Evolutionary conservation across 1,140 invertebrate species (phyloP), one percentile per base, ranked within the genome.

Genomic region (Ylistrum balloti): DNA sequence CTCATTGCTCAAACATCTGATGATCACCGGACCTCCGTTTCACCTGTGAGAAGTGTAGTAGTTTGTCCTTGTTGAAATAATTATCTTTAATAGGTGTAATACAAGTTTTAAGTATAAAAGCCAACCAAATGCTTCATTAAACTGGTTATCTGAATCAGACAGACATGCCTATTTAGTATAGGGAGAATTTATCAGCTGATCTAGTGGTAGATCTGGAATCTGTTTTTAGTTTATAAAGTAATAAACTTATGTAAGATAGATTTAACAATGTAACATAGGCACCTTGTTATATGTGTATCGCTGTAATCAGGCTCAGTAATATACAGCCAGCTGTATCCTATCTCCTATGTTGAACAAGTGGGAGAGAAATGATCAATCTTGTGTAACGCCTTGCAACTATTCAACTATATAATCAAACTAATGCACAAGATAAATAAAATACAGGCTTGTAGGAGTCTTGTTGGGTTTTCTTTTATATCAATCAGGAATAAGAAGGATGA

Each of bases 381-480:
- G 56, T 74, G 22, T 74, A 74, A 74, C 56, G 56, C 56, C 56
- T 74, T 74, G n/a, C 56, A 74, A 74, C n/a, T 74, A 74, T 74
- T 74, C 56, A 74, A 74, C 22, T 74, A 28, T 74, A 74, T 74
- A 74, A 74, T 74, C 56, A 74, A 74, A 74, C 56, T 74, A 74
- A 74, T 74, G 56, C 56, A 74, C 56, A 74, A 74, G 22, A 1
- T 74, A 74, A 74, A 74, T 74, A 74, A 9, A 28, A 28, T n/a
- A 74, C 1, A 74, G 56, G 56, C 15, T 74, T 28, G 20, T 0
- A 2, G 20, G 22, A 74, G 56, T 74, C 56, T 74, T 74, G 56
- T 74, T 74, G 28, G 86, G 86, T 38, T 35, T 34, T 33, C 86
- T 34, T 34, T 87, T 34, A 33, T 34, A 33, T n/a, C 86, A 3